Conservation (phyloP, 2,888 invertebrate species). For the Tiliacea citrago region DNA sequence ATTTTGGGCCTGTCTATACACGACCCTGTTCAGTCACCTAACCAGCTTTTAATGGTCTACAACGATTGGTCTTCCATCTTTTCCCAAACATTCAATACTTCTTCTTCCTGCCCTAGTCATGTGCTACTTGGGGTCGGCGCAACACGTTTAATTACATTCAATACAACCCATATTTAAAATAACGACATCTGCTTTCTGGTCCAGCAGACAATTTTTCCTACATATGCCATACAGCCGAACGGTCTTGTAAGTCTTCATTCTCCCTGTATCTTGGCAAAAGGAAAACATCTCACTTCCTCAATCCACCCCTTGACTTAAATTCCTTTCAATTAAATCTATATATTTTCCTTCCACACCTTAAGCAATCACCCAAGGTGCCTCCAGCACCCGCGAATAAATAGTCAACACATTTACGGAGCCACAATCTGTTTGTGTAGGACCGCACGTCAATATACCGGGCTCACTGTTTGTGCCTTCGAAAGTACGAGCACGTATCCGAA, state of each 20-base stretch:
- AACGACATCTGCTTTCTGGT: neutral
- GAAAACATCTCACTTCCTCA: neutral
- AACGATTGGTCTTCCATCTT: neutral
- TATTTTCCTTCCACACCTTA: slow-evolving; percentile 29
- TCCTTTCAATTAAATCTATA: slow-evolving; percentile 21
- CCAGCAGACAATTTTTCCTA: neutral
- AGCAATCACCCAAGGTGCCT: slow-evolving; percentile 17
- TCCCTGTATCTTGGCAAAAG: neutral
- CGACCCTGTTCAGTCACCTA: neutral
- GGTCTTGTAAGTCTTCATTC: neutral
- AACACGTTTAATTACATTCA: too few species aligned
- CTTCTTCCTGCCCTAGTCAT: too few species aligned
- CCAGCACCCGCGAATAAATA: slow-evolving; percentile 32
- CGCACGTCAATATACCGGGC: slow-evolving; percentile 18
- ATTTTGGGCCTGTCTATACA: neutral
- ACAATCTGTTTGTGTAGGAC: slow-evolving; percentile 54
- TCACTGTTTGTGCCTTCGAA: slow-evolving; percentile 16
- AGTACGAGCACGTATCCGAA: slow-evolving; percentile 21
- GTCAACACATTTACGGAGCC: slow-evolving; percentile 43
- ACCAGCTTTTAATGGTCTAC: neutral
- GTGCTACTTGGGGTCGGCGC: too few species aligned
- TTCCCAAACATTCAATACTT: neutral
- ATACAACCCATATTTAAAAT: too few species aligned
- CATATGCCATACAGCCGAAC: too few species aligned
- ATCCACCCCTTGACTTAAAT: neutral